Evolutionary conservation across 1,140 invertebrate species (phyloP).

Genomic region (Venustaconcha ellipsiformis): DNA sequence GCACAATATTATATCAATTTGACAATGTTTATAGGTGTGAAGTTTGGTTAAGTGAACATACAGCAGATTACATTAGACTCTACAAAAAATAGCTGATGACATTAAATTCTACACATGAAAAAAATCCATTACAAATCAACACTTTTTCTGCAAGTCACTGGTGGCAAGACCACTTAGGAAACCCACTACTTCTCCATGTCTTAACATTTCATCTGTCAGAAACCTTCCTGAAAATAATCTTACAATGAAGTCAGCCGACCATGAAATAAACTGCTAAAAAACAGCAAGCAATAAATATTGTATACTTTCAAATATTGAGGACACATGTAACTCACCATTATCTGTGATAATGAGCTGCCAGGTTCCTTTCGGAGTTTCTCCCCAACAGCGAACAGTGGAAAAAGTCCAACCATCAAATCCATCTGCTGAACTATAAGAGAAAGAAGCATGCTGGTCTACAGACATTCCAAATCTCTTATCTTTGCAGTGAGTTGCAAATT

Average conservation of each 20-base stretch:
- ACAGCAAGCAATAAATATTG: not conserved
- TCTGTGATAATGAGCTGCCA: conserved; percentile 61
- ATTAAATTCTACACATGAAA: too few species aligned
- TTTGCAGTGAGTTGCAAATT: too few species aligned
- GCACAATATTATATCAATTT: too few species aligned
- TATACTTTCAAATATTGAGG: not conserved
- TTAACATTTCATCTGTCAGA: not conserved
- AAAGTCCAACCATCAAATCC: conserved; percentile 66
- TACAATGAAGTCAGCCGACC: not conserved
- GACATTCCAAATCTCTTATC: too few species aligned
- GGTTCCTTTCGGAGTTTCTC: conserved; percentile 58
- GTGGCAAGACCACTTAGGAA: too few species aligned
- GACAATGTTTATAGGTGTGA: too few species aligned
- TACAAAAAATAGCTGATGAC: too few species aligned
- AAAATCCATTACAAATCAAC: too few species aligned
- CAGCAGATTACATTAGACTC: too few species aligned
- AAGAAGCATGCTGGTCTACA: not conserved
- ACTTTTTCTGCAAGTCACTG: too few species aligned
- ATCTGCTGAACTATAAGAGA: conserved; percentile 48
- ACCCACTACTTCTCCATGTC: too few species aligned
- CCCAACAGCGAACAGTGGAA: conserved; percentile 68
- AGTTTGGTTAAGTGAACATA: too few species aligned
- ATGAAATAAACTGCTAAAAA: not conserved
- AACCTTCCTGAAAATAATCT: not conserved
- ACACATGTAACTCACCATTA: conserved; percentile 34